Base-by-base conservation (phyloP, 1,140 invertebrate species). In the Theocolax elegans region DNA sequence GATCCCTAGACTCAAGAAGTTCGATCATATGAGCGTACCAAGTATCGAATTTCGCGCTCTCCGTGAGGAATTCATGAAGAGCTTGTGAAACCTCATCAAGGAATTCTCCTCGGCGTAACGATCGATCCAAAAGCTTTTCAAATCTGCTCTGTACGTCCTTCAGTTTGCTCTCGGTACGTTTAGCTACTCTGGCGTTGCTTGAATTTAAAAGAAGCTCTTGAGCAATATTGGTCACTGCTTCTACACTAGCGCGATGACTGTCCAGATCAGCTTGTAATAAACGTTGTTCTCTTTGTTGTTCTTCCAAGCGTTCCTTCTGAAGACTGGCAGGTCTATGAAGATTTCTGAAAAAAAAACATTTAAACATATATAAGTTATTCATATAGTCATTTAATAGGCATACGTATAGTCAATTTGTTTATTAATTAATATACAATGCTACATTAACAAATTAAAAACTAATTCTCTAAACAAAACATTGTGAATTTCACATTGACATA, bases 151-250 rank as follows among this genome's bases (percentile, higher is more conserved):
- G 92, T 15, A 97, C 92, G 79, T 97, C 95, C 67, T 93, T 91
- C 17, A 97, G 85, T 76, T 96, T 95, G 27, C 90, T 89, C 82
- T 97, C 95, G 44, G 97, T 92, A 75, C 95, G 93, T 85, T 95
- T 96, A 8, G 95, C 94, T 51, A 96, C 91, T 51, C 95, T 88
- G 0, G 92, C 90, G 85, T 97, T 96, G 77, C 91, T 93, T 0
- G 94, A 92, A 66, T 91, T 93, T 3, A 90, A 85, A 6, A 97
- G 89, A 3, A 97, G 87, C 78, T 97, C 93, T 69, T 91, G 89
- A 0, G 95, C 94, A 8, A 90, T 91, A 40, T 90, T 81, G 48
- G 92, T 90, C 9, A 98, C 91, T 29, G 93, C 91, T 71, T 94
- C 94, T 7, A 98, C 91, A 74, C 93, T 94, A 7, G 92, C 89